Conservation (phyloP, 2,797 vertebrate species). For the Dendrocincla fuliginosa region DNA sequence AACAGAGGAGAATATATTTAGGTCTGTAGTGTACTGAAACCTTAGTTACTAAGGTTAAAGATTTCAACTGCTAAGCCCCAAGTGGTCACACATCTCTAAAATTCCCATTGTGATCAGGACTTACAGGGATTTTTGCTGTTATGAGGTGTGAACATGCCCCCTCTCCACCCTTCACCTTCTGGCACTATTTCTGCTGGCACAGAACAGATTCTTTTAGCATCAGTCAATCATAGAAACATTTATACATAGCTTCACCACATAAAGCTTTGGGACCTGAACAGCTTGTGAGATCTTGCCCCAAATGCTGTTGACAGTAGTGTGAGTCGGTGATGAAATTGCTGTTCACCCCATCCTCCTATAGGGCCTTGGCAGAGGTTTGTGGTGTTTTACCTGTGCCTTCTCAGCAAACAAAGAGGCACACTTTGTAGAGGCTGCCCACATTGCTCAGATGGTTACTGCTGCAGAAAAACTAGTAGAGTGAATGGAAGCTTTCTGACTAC, state of each 20-base stretch:
- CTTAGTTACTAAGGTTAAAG: background rate
- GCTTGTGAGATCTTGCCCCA: background rate
- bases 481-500: background rate
- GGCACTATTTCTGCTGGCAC: background rate
- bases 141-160: fast-evolving
- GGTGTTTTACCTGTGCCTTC: background rate
- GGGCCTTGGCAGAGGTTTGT: background rate
- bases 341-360: background rate
- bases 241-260: background rate
- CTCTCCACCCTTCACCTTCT: background rate
- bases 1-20: background rate
- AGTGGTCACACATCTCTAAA: background rate
- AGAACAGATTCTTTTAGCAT: background rate
- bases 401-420: background rate
- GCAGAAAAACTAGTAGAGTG: background rate
- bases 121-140: background rate
- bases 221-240: background rate
- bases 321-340: background rate
- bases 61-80: background rate
- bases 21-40: background rate
- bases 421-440: background rate
- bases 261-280: background rate
- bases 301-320: background rate
- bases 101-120: background rate
- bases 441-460: background rate